Percentiles rank a stretch among this genome's conserved stretches.
phyloP scores from a whole-genome alignment of 37 sponge, comb jelly and placozoan species.

The Diacarnus erythraeanus region DNA sequence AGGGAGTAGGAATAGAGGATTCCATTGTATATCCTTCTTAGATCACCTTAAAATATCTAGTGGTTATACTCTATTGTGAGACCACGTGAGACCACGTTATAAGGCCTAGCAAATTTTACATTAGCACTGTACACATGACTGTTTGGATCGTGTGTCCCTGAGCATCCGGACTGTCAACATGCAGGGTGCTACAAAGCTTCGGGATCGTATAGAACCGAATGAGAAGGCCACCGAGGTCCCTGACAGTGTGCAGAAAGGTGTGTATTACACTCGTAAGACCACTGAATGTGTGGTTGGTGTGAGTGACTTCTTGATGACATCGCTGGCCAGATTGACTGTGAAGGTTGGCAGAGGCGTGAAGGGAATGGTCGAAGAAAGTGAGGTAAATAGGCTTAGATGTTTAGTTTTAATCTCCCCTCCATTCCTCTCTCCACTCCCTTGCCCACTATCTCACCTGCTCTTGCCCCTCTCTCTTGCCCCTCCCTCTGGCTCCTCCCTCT shows the following conservation, averaged over 20 bases:
- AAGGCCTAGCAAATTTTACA: too few species aligned
- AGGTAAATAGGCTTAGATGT: conserved; percentile 33
- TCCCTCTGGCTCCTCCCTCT: not conserved
- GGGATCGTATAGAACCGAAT: conserved; percentile 59
- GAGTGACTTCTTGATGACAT: conserved; percentile 62
- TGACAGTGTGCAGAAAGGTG: conserved; percentile 44
- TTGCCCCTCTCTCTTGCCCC: not conserved
- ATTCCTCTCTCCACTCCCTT: not conserved
- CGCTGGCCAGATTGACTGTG: conserved; percentile 64
- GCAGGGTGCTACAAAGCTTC: conserved; percentile 55
- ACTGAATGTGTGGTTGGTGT: conserved; percentile 54
- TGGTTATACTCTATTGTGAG: too few species aligned
- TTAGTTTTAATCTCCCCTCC: not conserved
- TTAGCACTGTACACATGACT: too few species aligned
- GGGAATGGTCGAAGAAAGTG: conserved; percentile 35
- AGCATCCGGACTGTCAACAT: too few species aligned
- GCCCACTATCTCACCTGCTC: not conserved
- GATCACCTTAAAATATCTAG: too few species aligned
- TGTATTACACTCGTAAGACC: conserved; percentile 37
- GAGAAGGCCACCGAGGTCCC: conserved; percentile 62
- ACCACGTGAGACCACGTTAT: too few species aligned
- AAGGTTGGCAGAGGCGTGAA: conserved; percentile 41
- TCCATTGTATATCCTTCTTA: too few species aligned
- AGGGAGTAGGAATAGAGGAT: too few species aligned
- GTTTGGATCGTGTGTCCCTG: too few species aligned